These are phyloP conservation scores for Lamproptera curius DNA, from an alignment of 2,888 invertebrate genomes.

Conservation along the genomic window DNA sequence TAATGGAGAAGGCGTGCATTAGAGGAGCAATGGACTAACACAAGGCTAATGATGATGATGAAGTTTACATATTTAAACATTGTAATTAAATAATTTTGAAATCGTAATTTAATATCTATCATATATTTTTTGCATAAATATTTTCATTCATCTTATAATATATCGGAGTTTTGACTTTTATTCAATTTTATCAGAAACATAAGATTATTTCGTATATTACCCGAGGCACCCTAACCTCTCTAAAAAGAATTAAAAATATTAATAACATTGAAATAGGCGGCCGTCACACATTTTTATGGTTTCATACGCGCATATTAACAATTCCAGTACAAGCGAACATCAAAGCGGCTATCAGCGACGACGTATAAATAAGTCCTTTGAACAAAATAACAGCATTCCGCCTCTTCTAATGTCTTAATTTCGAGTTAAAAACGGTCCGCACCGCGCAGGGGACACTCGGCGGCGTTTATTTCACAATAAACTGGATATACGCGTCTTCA, in stretches of 20 bases:
- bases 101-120: too few relatives aligned
- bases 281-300: constrained; percentile 42
- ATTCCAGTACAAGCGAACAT: constrained; percentile 38
- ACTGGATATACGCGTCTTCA: constrained; percentile 65
- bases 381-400: constrained; percentile 40
- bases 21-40: too few relatives aligned
- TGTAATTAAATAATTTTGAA: too few relatives aligned
- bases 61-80: too few relatives aligned
- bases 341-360: constrained; percentile 43
- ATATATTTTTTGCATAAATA: too few relatives aligned
- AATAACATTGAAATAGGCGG: constrained; percentile 29
- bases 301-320: constrained; percentile 33
- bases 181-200: constrained; percentile 3
- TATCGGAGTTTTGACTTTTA: too few relatives aligned
- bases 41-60: too few relatives aligned
- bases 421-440: constrained; percentile 27
- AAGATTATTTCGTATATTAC: neutral
- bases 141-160: too few relatives aligned
- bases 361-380: constrained; percentile 51
- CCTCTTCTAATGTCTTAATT: constrained; percentile 60
- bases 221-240: constrained; percentile 18
- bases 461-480: constrained; percentile 66
- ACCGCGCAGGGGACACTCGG: constrained; percentile 26
- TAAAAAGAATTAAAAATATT: constrained; percentile 3
- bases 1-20: too few relatives aligned